Evolutionary conservation across 2,797 vertebrate species (phyloP), one percentile per base, ranked within the genome.

Genomic region (Tauraco hartlaubi): DNA sequence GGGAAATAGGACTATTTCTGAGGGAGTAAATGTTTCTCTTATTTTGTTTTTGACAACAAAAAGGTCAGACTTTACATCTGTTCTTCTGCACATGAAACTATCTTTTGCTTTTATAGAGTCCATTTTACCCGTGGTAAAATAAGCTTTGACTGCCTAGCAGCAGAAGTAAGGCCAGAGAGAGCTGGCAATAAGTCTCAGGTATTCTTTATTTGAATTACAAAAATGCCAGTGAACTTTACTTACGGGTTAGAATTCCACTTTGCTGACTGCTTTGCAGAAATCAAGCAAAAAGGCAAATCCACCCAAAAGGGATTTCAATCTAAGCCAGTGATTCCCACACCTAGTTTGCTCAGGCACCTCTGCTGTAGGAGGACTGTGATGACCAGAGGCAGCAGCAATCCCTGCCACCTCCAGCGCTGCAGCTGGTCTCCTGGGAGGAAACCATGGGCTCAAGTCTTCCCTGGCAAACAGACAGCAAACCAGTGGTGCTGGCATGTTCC

Each of bases 221-320:
- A 93, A 93, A 74, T 78, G 73, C 69, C 54, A 56, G 66, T 88
- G 91, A 94, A 76, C 93, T 92, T 95, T 88, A 79, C 79, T 79
- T 76, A 86, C 0, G 52, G 63, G 76, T 88, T 94, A 92, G 63
- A 51, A 54, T 63, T 84, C 69, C 55, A 22, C 71, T 67, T 69
- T 74, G 76, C 51, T 81, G 52, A 22, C 33, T 86, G 76, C 73
- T 86, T 19, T 52, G 67, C 41, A 92, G 88, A 67, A 71, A 79
- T 25, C 43, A 18, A 82, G 29, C 15, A 21, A 72, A 62, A 91
- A 85, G 49, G 43, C 62, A 82, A 92, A 96, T 12, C 63, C 15
- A 29, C 23, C 58, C 28, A 4, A 37, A 33, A 81, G 80, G 62
- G 69, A 23, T 76, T 86, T 73, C 0, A 0, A 9, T 16, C 21